phyloP scores from a whole-genome alignment of 1,140 invertebrate genomes.

The Meloidogyne hapla region DNA sequence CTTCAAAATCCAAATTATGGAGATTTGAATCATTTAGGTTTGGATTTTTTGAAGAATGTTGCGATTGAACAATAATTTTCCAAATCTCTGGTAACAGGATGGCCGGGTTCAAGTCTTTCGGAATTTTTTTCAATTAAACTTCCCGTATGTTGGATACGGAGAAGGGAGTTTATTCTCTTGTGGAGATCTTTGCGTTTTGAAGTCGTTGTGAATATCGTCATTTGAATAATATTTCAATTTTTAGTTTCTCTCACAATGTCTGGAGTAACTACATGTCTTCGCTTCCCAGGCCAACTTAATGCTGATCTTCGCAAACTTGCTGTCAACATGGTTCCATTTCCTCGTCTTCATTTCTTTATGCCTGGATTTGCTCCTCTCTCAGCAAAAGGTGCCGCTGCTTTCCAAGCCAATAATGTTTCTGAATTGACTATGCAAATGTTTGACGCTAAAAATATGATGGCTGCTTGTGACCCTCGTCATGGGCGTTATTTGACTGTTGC shows the following conservation, averaged over 20 bases:
- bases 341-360: constrained; percentile 91
- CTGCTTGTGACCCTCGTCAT: constrained; percentile 78
- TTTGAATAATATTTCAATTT: neutral
- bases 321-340: constrained; percentile 92
- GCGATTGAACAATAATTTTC: no score
- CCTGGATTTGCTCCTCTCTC: constrained; percentile 85
- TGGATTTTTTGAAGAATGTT: no score
- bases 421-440: constrained; percentile 80
- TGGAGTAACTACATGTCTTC: constrained; percentile 75
- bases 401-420: constrained; percentile 77
- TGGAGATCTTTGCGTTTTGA: no score
- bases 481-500: constrained; percentile 88
- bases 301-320: constrained; percentile 88
- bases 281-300: constrained; percentile 69
- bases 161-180: no score
- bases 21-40: constrained; percentile 74
- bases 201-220: no score
- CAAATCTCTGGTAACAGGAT: no score
- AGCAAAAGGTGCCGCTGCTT: constrained; percentile 73
- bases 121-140: no score
- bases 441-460: constrained; percentile 69
- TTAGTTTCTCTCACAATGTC: constrained; percentile 76
- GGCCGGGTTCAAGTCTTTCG: no score
- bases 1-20: constrained; percentile 77
- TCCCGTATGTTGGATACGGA: no score